Evolutionary conservation across 1,140 invertebrate genomes (phyloP).

Genomic region (Brachionus koreanus): DNA sequence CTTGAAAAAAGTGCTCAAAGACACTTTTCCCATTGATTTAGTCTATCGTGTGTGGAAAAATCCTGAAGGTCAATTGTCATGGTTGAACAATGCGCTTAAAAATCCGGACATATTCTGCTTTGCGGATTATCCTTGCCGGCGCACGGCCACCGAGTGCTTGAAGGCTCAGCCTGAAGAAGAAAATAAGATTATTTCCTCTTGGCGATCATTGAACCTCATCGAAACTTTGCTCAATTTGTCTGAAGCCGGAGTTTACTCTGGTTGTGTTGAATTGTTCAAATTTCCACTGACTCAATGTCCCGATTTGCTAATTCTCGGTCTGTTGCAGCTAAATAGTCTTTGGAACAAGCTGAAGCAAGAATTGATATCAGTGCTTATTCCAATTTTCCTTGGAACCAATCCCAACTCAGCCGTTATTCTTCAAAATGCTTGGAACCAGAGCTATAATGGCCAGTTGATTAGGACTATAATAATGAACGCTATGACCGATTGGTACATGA

Average conservation of each 20-base stretch:
- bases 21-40: slow-evolving; percentile 75
- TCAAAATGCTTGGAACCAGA: slow-evolving; percentile 80
- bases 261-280: slow-evolving; percentile 81
- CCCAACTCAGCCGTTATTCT: slow-evolving; percentile 81
- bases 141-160: slow-evolving; percentile 77
- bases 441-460: slow-evolving; percentile 57
- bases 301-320: slow-evolving; percentile 79
- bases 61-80: slow-evolving; percentile 79
- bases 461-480: slow-evolving; percentile 84
- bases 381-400: slow-evolving; percentile 86
- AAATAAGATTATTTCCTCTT: slow-evolving; percentile 44
- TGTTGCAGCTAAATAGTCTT: slow-evolving; percentile 69
- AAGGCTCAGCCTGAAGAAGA: slow-evolving; percentile 78
- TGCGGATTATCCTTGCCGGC: slow-evolving; percentile 77
- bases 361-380: slow-evolving; percentile 75
- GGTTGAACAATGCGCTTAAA: slow-evolving; percentile 73
- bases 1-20: slow-evolving; percentile 68
- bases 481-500: slow-evolving; percentile 92
- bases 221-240: slow-evolving; percentile 79
- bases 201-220: slow-evolving; percentile 77
- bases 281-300: slow-evolving; percentile 86
- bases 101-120: slow-evolving; percentile 90
- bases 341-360: slow-evolving; percentile 67
- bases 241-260: slow-evolving; percentile 69
- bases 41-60: slow-evolving; percentile 87